Evolutionary conservation across 2,797 vertebrate genomes (phyloP).

Genomic region (Ficedula albicollis): DNA sequence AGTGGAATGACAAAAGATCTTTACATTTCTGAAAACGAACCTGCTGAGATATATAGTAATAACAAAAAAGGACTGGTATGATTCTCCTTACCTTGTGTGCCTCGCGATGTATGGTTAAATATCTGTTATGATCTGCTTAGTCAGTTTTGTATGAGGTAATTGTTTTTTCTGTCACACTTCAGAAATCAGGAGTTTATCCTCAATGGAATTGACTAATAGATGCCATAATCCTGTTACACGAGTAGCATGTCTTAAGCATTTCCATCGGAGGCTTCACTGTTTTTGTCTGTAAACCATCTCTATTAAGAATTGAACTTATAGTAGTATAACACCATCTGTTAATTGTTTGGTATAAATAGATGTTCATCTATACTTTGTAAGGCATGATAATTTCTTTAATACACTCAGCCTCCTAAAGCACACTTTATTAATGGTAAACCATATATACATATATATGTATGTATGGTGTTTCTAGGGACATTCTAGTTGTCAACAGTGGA

Average conservation of each 20-base stretch:
- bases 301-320: background rate
- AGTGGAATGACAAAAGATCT: background rate
- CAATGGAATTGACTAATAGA: background rate
- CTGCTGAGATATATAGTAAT: background rate
- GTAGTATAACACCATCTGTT: background rate
- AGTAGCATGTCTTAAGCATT: background rate
- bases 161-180: background rate
- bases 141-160: background rate
- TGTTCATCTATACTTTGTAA: background rate
- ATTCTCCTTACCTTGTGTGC: background rate
- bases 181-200: background rate
- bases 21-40: constrained; percentile 1
- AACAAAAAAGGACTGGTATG: background rate
- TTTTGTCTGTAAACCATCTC: background rate
- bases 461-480: background rate
- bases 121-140: background rate
- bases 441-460: too few relatives aligned
- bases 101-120: background rate
- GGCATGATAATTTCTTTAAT: background rate
- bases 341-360: background rate
- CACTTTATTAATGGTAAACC: background rate
- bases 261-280: background rate
- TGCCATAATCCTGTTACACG: background rate
- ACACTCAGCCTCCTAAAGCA: background rate
- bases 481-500: background rate